Evolutionary conservation across 2,113 vertebrate species (phyloP).

Genomic region (Aptenodytes forsteri): DNA sequence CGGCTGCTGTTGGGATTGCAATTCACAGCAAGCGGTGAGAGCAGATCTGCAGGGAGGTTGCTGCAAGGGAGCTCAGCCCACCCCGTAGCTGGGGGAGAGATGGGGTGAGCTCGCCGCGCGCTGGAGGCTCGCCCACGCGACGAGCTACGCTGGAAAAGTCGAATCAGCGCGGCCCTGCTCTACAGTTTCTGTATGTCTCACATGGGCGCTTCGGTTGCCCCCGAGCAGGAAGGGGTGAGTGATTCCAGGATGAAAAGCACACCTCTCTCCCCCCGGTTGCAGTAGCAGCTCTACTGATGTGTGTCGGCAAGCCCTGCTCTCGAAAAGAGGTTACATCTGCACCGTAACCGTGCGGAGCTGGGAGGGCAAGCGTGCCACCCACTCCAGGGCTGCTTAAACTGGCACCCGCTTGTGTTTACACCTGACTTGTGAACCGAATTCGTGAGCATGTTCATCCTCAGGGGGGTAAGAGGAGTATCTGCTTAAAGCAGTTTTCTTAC

Average conservation of each 20-base stretch:
- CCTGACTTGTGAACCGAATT: background rate
- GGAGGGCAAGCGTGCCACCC: background rate
- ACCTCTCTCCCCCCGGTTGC: background rate
- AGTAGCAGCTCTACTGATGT: background rate
- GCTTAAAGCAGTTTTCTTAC: background rate
- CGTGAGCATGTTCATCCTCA: rapidly evolving
- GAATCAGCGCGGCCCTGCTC: background rate
- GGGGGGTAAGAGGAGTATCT: background rate
- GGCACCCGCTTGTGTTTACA: background rate
- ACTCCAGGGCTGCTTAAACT: background rate
- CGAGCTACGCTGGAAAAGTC: background rate
- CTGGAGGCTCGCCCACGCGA: background rate
- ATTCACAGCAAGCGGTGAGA: background rate
- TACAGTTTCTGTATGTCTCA: background rate
- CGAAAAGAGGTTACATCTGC: background rate
- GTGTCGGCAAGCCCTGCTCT: background rate
- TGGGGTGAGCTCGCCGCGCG: rapidly evolving
- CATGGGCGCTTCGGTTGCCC: rapidly evolving
- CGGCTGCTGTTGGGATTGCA: background rate
- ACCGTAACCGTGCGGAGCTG: rapidly evolving
- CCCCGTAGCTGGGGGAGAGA: background rate
- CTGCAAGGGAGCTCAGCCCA: background rate
- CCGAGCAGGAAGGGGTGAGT: background rate
- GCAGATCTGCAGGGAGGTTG: background rate
- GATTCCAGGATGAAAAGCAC: background rate